phyloP scores from a whole-genome alignment of 2,797 vertebrate species.

The Phataginus tricuspis region DNA sequence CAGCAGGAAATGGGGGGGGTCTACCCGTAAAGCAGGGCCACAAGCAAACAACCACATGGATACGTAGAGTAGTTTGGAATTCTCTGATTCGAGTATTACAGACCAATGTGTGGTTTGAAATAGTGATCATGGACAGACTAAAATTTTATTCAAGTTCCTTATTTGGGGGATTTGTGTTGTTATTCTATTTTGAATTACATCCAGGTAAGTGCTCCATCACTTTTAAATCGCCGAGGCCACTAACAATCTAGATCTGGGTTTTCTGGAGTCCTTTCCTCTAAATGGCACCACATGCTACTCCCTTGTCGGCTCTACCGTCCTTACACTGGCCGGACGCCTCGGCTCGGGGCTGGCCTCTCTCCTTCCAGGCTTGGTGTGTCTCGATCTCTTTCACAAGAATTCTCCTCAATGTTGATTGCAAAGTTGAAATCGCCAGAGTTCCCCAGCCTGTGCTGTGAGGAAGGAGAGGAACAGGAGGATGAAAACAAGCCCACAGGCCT shows the following conservation, averaged over 20 bases:
- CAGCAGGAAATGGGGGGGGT: background rate
- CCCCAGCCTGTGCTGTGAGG: no score
- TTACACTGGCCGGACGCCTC: fast-evolving
- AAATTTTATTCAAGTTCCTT: background rate
- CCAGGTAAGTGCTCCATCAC: background rate
- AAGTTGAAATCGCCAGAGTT: background rate
- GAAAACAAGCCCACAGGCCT: background rate
- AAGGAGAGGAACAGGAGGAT: background rate
- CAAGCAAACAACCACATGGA: background rate
- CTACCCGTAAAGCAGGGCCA: background rate
- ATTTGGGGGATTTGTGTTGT: background rate
- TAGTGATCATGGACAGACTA: background rate
- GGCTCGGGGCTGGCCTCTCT: fast-evolving
- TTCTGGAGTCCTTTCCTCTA: background rate
- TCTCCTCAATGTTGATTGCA: background rate
- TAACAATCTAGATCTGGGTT: background rate
- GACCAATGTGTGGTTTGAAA: background rate
- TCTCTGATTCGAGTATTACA: background rate
- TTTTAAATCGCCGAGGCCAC: background rate
- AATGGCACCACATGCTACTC: background rate
- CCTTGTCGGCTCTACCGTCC: background rate
- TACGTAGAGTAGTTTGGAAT: background rate
- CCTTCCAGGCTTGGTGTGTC: background rate
- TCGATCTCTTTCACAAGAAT: background rate
- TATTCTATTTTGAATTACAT: background rate